Percentiles rank a stretch among this genome's conserved stretches.
Evolutionary conservation across 1,140 invertebrate species (phyloP).

Genomic region (Drosophila asahinai): DNA sequence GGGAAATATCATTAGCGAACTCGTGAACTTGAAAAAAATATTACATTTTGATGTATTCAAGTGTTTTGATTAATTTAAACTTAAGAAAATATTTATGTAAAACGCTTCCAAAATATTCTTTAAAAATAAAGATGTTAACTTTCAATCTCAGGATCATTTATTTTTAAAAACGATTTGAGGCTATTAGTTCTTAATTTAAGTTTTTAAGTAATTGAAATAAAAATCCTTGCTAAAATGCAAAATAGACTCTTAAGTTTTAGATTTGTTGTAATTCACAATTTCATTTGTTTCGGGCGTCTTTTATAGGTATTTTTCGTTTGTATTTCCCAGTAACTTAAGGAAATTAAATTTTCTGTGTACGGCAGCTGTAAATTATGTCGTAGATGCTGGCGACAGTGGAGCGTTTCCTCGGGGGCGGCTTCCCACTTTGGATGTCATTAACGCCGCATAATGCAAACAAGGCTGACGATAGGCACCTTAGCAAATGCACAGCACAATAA

Average conservation of each 20-base stretch:
- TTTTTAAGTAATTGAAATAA: background rate
- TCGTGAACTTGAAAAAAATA: conserved; percentile 11
- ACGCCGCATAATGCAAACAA: conserved; percentile 69
- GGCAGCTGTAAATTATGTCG: conserved; percentile 48
- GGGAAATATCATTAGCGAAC: conserved; percentile 53
- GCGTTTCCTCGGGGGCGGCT: conserved; percentile 16
- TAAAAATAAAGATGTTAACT: background rate
- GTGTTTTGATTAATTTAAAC: background rate
- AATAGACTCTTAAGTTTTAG: background rate
- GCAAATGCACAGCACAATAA: conserved; percentile 53
- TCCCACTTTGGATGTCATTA: conserved; percentile 64
- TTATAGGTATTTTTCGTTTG: background rate
- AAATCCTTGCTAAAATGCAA: background rate
- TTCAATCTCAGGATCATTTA: background rate
- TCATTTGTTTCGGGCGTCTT: background rate
- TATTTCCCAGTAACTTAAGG: background rate
- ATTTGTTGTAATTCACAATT: background rate
- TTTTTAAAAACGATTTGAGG: background rate
- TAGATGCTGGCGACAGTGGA: conserved; percentile 30
- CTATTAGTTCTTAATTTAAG: no score
- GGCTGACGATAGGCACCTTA: conserved; percentile 44
- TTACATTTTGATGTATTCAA: no score
- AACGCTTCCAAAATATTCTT: background rate
- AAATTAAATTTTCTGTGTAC: conserved; percentile 33
- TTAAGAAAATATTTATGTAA: background rate